Percentiles rank a stretch among this genome's conserved stretches.
Evolutionary conservation across 2,888 invertebrate species (phyloP).

Genomic region (Athrips mouffetella): DNA sequence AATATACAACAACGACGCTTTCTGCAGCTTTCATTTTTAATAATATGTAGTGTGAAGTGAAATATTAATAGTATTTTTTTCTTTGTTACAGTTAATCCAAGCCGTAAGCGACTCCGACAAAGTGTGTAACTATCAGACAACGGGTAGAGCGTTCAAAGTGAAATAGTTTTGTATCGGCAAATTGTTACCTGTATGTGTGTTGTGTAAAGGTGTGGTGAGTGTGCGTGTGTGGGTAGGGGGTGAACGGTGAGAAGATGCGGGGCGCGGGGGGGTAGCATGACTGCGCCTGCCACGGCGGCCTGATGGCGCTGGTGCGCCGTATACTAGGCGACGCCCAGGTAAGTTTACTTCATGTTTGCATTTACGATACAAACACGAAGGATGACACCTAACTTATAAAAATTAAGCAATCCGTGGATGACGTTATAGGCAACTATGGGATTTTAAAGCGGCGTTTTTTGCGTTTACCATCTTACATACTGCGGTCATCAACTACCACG

Average conservation of each 20-base stretch:
- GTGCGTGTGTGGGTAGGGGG: slow-evolving; percentile 41
- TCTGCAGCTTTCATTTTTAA: no score
- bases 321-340: slow-evolving; percentile 93
- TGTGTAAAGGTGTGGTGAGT: slow-evolving; percentile 31
- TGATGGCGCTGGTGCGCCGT: slow-evolving; percentile 92
- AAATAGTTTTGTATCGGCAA: slow-evolving; percentile 51
- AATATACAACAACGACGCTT: no score
- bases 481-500: no score
- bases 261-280: slow-evolving; percentile 75
- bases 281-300: slow-evolving; percentile 81
- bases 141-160: slow-evolving; percentile 38
- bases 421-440: no score
- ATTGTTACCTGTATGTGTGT: slow-evolving; percentile 42
- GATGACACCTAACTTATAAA: neutral
- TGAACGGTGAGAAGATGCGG: slow-evolving; percentile 48
- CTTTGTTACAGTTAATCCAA: slow-evolving; percentile 52
- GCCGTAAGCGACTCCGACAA: slow-evolving; percentile 30
- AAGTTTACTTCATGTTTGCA: slow-evolving; percentile 33
- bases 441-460: no score
- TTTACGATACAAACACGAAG: slow-evolving; percentile 33
- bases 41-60: neutral
- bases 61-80: slow-evolving; percentile 9
- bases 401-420: no score
- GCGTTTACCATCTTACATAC: no score
- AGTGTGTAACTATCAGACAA: slow-evolving; percentile 32